Base-by-base conservation (phyloP, 2,797 vertebrate species). In the Sebastes aleutianus region DNA sequence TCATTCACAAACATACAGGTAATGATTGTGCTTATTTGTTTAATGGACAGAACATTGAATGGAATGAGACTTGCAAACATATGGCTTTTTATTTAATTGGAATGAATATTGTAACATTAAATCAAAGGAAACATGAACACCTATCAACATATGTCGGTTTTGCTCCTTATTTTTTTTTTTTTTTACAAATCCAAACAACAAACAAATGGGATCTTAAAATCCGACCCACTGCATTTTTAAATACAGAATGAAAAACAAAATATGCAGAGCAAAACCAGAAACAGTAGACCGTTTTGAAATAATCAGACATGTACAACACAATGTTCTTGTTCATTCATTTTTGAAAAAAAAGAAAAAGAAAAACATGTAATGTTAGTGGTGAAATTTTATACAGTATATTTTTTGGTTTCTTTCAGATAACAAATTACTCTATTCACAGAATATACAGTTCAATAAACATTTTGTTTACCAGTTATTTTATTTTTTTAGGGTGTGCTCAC, bases 81-180 rank as follows among this genome's bases (percentile, higher is more conserved):
- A 94, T 95, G 94, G 94, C 92, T 93, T 94, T 95, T 95, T 95
- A 94, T 94, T 95, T 86, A 90, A 91, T 88, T 90, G 81, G 66
- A 93, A 94, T 92, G 89, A 91, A 91, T 93, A 93, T 84, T 85
- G 88, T 88, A 88, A 94, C 91, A 94, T 87, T 88, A 93, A 93
- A 90, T 89, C 86, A 93, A 89, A 93, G 68, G 83, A 93, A 92
- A 90, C 80, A 84, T 91, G 84, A 90, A 91, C 81, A 93, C 74
- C 84, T 88, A 89, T 85, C 74, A 81, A 79, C 81, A 91, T 71
- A 56, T 72, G 79, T 70, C 10, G 1, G 65, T 62, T 87, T 89
- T 79, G 82, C 78, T 78, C 64, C 29, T 65, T 69, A 10, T 53
- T 78, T 73, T 70, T 68, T 76, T 63, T 63, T 84, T 80, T 80